Evolutionary conservation across 2,113 vertebrate genomes (phyloP), one percentile per base, ranked within the genome.

Genomic region (Coracopsis vasa): DNA sequence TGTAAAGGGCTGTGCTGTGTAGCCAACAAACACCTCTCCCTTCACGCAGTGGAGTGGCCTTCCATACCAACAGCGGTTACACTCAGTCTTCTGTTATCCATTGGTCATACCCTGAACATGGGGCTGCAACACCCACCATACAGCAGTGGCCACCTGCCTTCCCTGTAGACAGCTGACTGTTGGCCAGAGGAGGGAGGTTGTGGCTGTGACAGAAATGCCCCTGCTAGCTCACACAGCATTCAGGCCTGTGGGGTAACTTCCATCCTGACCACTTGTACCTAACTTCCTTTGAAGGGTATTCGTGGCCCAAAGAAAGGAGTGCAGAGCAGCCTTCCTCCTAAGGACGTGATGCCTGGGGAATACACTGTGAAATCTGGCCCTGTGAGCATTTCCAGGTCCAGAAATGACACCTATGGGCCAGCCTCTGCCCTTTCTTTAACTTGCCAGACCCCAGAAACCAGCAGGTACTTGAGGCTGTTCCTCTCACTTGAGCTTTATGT

Each of bases 61-160:
- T 27, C 21, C 44, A 39, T 47, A 54, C 44, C 0, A 0, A 17
- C 35, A 33, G 2, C 0, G 0, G 35, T 20, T 44, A 53, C 3
- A 16, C 51, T 41, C 25, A 69, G 5, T 25, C 16, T 62, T 51
- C 70, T 6, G 0, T 64, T 72, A 25, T 73, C 50, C 0, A 0
- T 25, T 28, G 39, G 51, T 60, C n/a, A 42, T 4, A 44, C 25
- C 33, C 10, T 58, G 79, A 24, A 51, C 18, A 5, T 15, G 7
- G 31, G 19, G 54, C 27, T 64, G 41, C 54, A 20, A 70, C 42
- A 56, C 27, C n/a, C 56, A 75, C 28, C 16, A 10, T 86, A 73
- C 19, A 72, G 3, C 11, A 28, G n/a, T 29, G 16, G 28, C 33
- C 54, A 28, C 61, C 33, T 69, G 58, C 35, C 48, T 64, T 25